Conservation (phyloP, 2,113 vertebrate species). For the Hippocampus comes region DNA sequence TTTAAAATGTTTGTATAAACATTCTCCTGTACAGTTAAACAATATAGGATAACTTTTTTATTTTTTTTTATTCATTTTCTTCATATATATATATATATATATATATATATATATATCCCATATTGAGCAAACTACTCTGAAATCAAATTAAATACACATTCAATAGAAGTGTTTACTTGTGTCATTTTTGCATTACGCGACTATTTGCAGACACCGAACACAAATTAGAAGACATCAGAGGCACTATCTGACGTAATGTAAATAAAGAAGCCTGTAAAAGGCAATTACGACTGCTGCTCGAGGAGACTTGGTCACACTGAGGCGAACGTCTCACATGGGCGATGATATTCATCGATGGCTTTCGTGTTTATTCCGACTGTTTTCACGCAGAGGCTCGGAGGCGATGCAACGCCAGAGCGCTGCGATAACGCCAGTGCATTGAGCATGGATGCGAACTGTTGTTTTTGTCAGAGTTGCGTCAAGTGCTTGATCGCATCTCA, state of each 20-base stretch:
- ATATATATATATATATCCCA: too few relatives aligned
- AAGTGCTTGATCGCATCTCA: too few relatives aligned
- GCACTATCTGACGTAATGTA: neutral
- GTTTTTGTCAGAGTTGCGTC: constrained; percentile 25
- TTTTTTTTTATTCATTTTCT: too few relatives aligned
- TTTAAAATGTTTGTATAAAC: too few relatives aligned
- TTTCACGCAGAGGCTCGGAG: neutral
- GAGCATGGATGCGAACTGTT: constrained; percentile 35
- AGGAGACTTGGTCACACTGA: neutral
- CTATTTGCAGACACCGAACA: neutral
- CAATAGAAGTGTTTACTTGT: neutral
- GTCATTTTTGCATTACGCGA: neutral
- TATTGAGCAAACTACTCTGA: too few relatives aligned
- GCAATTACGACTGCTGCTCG: neutral
- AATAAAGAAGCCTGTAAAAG: neutral
- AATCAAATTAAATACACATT: too few relatives aligned
- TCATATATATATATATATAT: too few relatives aligned
- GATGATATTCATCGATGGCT: neutral
- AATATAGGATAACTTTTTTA: too few relatives aligned
- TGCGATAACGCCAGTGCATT: constrained; percentile 33
- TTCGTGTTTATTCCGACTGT: neutral
- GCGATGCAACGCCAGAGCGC: neutral
- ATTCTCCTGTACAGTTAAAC: too few relatives aligned
- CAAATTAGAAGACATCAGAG: neutral
- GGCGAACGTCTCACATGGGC: neutral